Evolutionary conservation across 2,888 invertebrate genomes (phyloP), one percentile per base, ranked within the genome.

Genomic region (Corbicula japonica): DNA sequence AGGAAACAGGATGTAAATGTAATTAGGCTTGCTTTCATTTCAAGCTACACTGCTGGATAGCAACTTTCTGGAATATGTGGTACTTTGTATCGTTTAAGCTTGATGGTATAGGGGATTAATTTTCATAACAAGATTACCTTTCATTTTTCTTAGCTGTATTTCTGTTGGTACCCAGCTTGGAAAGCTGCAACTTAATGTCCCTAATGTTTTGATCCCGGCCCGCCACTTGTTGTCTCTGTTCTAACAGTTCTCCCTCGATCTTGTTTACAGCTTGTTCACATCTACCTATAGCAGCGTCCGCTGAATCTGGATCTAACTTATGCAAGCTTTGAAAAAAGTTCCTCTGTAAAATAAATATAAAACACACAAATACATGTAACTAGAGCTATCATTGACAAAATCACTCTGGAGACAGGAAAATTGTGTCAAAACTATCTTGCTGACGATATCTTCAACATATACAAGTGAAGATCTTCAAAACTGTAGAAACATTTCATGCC

Each of bases 201-300:
- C n/a, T n/a, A n/a, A n/a, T n/a, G 32, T 23, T 50, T 48, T 63
- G 12, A 63, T 30, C 5, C 23, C 26, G 6, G 5, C 1, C 21
- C n/a, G 38, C 52, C 23, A 50, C 48, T 30, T 63, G n/a, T 8
- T 61, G 52, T 26, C 44, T 26, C 21, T 52, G 61, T 38, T 52
- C 26, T 28, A 72, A 30, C 1, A 76, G 34, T 23, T 76, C 76
- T 12, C 54, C 15, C 23, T 80, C 66, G 15, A 80, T 23, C 28
- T 48, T 80, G 3, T 58, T 54, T 6, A 80, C 41, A 30, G 68
- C 68, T 44, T 58, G 52, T 38, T 80, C 48, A 60, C 76, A 80
- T 46, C 73, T 80, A 34, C 72, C 58, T 32, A 80, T 32, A 26
- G 76, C 63, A 12, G 50, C 41, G 21, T 69, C 61, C 10, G 63